These are phyloP conservation scores for Sitobion miscanthi DNA, from an alignment of 1,140 invertebrate genomes.

Conservation along the genomic window DNA sequence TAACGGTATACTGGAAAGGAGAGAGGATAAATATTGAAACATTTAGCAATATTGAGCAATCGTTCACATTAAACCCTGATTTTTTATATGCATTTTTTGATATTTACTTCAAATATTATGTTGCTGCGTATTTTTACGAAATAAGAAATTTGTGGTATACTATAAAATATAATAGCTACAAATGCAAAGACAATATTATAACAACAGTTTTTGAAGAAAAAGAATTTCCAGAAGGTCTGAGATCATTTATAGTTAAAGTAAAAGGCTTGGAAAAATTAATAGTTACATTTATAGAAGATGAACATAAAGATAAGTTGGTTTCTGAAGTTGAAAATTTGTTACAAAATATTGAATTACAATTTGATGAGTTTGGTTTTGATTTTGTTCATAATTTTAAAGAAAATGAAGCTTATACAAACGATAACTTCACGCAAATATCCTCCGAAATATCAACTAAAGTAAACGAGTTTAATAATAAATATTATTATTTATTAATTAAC, in stretches of 20 bases:
- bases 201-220: neutral
- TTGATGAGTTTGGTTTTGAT: too few relatives aligned
- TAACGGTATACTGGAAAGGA: neutral
- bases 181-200: neutral
- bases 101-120: constrained; percentile 6
- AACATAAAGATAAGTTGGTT: too few relatives aligned
- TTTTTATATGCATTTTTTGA: neutral
- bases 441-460: too few relatives aligned
- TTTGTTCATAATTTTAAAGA: too few relatives aligned
- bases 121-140: neutral
- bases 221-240: neutral
- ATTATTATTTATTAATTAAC: too few relatives aligned
- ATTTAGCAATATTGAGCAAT: neutral
- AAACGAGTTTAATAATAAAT: too few relatives aligned
- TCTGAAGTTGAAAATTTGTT: too few relatives aligned
- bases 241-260: neutral
- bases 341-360: too few relatives aligned
- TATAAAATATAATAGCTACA: neutral
- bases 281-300: too few relatives aligned
- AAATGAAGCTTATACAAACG: too few relatives aligned
- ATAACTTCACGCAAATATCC: too few relatives aligned
- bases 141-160: neutral
- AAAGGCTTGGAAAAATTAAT: neutral
- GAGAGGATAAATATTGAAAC: neutral
- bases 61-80: neutral